These are phyloP conservation scores for Drosophila stalkeri DNA, from an alignment of 2,888 invertebrate species.

Conservation along the genomic window DNA sequence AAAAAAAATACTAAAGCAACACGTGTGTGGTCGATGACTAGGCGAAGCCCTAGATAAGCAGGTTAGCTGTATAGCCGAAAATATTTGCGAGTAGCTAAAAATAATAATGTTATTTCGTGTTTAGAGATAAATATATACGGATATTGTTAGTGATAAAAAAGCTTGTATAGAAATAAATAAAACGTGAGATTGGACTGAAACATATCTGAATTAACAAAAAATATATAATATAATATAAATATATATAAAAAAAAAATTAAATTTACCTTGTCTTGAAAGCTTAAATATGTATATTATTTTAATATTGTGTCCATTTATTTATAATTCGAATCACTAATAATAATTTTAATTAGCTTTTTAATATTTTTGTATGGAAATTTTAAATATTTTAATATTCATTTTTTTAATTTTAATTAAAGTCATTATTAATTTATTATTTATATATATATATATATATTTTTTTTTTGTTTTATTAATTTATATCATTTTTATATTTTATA, in stretches of 20 bases:
- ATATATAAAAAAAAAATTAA: not conserved
- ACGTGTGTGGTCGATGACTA: slow-evolving; percentile 19
- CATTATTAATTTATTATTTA: no score
- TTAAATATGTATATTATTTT: no score
- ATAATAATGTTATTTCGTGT: accelerated
- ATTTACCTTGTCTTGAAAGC: not conserved
- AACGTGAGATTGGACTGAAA: not conserved
- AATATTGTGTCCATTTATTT: no score
- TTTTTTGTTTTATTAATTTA: no score
- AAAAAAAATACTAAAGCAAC: not conserved
- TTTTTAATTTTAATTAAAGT: no score
- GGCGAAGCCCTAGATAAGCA: slow-evolving; percentile 8
- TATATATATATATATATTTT: no score
- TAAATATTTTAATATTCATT: no score
- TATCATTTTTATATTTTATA: no score
- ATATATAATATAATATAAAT: not conserved
- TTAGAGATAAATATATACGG: not conserved
- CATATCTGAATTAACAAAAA: no score
- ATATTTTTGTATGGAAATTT: no score
- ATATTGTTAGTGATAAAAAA: not conserved
- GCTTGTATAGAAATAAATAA: not conserved
- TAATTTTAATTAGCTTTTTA: no score
- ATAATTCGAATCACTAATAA: no score
- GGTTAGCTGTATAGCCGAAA: slow-evolving; percentile 3
- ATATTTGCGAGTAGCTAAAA: not conserved